Evolutionary conservation across 2,888 invertebrate genomes (phyloP), one percentile per base, ranked within the genome.

Genomic region (Congeria kusceri): DNA sequence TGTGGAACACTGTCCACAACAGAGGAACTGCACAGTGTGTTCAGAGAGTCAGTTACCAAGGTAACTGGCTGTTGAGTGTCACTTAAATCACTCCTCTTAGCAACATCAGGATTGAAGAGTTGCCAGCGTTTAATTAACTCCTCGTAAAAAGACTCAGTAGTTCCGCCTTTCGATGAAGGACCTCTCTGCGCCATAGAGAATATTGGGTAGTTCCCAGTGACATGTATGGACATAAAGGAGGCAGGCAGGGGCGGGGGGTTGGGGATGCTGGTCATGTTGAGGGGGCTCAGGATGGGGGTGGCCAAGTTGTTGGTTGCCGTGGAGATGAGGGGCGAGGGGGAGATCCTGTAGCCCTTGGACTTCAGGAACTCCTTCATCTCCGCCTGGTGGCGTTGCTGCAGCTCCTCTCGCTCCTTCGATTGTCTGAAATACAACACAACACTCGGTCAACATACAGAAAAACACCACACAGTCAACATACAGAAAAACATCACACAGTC

Each of bases 371-470:
- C 39, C 57, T 87, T 84, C 20, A 88, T 84, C 75, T 91, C 89
- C 32, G 81, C 67, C 46, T 86, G 81, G 44, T 89, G 87, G 61
- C 73, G 80, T 59, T 79, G 74, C 47, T 87, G 84, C 44, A 87
- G 72, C n/a, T 83, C 73, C 59, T 86, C 85, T 59, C 75, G 70
- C 70, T 88, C 88, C 61, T 85, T 80, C 46, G 83, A 83, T 74
- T 90, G 90, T 73, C 90, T 90, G 76, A 49, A 87, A 39, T 39
- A 39, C 39, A n/a, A n/a, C n/a, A n/a, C n/a, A n/a, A n/a, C n/a
- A 39, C 3, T 13, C 9, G 9, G 39, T 39, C 39, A 39, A 39
- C 39, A 39, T 39, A 39, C n/a, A n/a, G n/a, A n/a, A n/a, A n/a
- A n/a, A n/a, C n/a, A n/a, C n/a, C n/a, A 39, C 3, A 39, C 9